These are phyloP conservation scores for Orchestia grillus DNA, from an alignment of 1,140 invertebrate species.

Conservation along the genomic window DNA sequence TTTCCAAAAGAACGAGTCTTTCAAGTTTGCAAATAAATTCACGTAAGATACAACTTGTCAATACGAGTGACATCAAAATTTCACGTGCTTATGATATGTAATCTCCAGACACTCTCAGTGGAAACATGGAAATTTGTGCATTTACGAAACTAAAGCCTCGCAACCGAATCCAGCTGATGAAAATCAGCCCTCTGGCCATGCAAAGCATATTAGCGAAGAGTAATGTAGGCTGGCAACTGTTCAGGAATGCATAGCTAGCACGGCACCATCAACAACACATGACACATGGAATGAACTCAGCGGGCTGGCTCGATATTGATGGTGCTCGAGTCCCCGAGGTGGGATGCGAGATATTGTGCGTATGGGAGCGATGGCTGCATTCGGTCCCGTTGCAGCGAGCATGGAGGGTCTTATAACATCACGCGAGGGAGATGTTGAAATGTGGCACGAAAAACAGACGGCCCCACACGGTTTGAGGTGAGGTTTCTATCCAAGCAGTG, in stretches of 20 bases:
- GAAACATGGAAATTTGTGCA: too few relatives aligned
- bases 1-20: too few relatives aligned
- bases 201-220: neutral
- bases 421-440: too few relatives aligned
- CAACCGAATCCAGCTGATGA: neutral
- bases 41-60: too few relatives aligned
- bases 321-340: neutral
- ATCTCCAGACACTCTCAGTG: too few relatives aligned
- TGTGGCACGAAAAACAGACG: too few relatives aligned
- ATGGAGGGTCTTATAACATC: too few relatives aligned
- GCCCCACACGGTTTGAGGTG: too few relatives aligned
- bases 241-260: neutral
- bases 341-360: neutral
- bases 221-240: neutral
- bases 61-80: too few relatives aligned
- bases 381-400: too few relatives aligned
- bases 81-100: neutral
- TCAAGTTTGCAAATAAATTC: too few relatives aligned
- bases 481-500: too few relatives aligned
- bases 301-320: neutral
- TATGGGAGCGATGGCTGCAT: neutral
- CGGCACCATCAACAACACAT: neutral
- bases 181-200: neutral
- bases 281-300: conserved; percentile 7
- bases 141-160: neutral